These are phyloP conservation scores for Clusia tigrina DNA, from an alignment of 2,888 invertebrate genomes.

Conservation along the genomic window DNA sequence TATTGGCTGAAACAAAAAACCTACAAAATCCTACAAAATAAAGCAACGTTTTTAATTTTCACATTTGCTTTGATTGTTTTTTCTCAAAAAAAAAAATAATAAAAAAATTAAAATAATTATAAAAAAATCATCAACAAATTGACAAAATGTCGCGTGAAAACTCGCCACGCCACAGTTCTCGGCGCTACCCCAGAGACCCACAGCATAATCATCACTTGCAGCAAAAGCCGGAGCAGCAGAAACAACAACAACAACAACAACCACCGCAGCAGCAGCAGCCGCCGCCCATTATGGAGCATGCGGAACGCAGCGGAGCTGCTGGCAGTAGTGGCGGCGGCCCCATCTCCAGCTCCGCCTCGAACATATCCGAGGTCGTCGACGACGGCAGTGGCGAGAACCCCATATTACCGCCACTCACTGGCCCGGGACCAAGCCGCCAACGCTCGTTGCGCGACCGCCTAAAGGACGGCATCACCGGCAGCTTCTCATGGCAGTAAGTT, in stretches of 20 bases:
- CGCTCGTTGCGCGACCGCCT: slow-evolving; percentile 80
- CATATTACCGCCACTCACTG: slow-evolving; percentile 59
- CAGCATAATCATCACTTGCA: slow-evolving; percentile 21
- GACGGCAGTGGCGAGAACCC: slow-evolving; percentile 55
- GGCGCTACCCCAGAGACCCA: slow-evolving; percentile 42
- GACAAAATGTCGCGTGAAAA: slow-evolving; percentile 62
- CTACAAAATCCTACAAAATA: too few species aligned
- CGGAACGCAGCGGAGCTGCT: slow-evolving; percentile 26
- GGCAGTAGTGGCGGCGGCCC: slow-evolving; percentile 27
- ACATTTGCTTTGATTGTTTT: not conserved
- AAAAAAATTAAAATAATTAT: slow-evolving; percentile 3
- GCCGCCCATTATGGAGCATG: slow-evolving; percentile 56
- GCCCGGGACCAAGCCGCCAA: slow-evolving; percentile 73
- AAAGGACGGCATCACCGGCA: slow-evolving; percentile 80
- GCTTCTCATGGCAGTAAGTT: slow-evolving; percentile 85
- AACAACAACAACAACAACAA: slow-evolving; percentile 43
- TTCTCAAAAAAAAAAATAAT: slow-evolving; percentile 6
- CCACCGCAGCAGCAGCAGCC: slow-evolving; percentile 37
- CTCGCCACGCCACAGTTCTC: slow-evolving; percentile 61
- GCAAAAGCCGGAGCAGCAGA: slow-evolving; percentile 33
- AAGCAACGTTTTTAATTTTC: not conserved
- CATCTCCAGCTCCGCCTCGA: slow-evolving; percentile 58
- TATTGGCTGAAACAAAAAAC: too few species aligned
- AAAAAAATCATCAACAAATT: slow-evolving; percentile 21
- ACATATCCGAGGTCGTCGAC: slow-evolving; percentile 53